Evolutionary conservation across 2,888 invertebrate genomes (phyloP), one percentile per base, ranked within the genome.

Genomic region (Abrostola triplasia): DNA sequence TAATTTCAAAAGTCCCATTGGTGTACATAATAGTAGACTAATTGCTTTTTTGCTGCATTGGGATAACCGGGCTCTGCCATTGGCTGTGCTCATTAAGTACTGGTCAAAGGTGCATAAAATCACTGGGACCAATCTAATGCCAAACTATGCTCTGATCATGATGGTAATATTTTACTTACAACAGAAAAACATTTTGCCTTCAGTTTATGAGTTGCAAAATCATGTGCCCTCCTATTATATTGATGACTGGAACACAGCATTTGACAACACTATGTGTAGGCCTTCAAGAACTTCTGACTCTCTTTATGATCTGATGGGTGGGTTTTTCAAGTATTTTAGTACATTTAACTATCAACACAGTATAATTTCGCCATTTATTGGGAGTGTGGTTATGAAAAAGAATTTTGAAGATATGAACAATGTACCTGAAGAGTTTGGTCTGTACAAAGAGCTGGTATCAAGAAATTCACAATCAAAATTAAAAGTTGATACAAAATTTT

Each of bases 151-250:
- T 7, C 81, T 98, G 5, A 93, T 95, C 0, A 90, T 97, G 81
- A 84, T 98, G 79, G 93, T 96, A 5, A 94, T 97, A 74, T 97
- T 97, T 85, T 97, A 96, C 84, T 88, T 98, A 36, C 97, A 97
- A 87, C 95, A 96, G 67, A 84, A 91, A 58, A 85, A 92, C 8
- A 87, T 96, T 38, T 75, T 96, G 12, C 96, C 97, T 0, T 81
- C 96, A 0, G 91, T 97, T 8, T 67, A 71, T 6, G 73, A 84
- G 0, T 80, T 97, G 44, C 95, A 96, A 80, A 77, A 77, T 65
- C 64, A 85, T 36, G 70, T 80, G 0, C 67, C 78, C 0, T 76
- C 76, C 9, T 54, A 81, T 10, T 77, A 88, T 38, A 86, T 95
- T n/a, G 94, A 95, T 11, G 88, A 90, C 7, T 97, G 96, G 96